These are phyloP conservation scores for Gymnoscelis rufifasciata DNA, from an alignment of 2,888 invertebrate genomes.

Conservation along the genomic window DNA sequence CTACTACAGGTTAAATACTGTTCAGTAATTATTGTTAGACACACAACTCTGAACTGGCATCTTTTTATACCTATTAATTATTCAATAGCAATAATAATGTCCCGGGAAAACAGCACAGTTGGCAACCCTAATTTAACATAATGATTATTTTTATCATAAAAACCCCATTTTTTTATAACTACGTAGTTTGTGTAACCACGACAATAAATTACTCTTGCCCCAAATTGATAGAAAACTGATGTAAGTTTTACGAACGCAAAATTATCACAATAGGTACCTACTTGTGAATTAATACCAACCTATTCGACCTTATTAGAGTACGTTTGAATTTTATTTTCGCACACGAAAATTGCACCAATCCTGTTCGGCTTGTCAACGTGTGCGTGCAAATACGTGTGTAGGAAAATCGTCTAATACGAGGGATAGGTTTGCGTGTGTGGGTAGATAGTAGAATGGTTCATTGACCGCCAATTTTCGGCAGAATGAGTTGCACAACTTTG, in stretches of 20 bases:
- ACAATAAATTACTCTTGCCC: background rate
- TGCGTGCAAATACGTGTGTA: conserved; percentile 37
- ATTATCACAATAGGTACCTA: conserved; percentile 24
- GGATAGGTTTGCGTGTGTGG: conserved; percentile 26
- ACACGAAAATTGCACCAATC: conserved; percentile 33
- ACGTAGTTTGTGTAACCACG: background rate
- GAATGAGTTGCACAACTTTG: conserved; percentile 47
- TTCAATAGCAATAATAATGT: too few species aligned
- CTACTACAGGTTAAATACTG: too few species aligned
- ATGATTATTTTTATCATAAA: background rate
- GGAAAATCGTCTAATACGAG: too few species aligned
- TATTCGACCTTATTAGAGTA: conserved; percentile 45
- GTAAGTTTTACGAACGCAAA: conserved; percentile 8
- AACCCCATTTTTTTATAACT: background rate
- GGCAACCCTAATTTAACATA: too few species aligned
- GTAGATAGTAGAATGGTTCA: conserved; percentile 40
- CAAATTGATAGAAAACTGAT: conserved; percentile 4
- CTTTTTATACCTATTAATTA: too few species aligned
- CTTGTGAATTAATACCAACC: conserved; percentile 38
- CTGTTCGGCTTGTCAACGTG: conserved; percentile 24
- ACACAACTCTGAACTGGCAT: too few species aligned
- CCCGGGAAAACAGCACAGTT: too few species aligned
- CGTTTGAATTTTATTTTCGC: conserved; percentile 29
- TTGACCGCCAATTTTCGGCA: conserved; percentile 51
- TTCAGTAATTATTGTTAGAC: too few species aligned